Evolutionary conservation across 2,888 invertebrate species (phyloP).

Genomic region (Platycheirus rosarum): DNA sequence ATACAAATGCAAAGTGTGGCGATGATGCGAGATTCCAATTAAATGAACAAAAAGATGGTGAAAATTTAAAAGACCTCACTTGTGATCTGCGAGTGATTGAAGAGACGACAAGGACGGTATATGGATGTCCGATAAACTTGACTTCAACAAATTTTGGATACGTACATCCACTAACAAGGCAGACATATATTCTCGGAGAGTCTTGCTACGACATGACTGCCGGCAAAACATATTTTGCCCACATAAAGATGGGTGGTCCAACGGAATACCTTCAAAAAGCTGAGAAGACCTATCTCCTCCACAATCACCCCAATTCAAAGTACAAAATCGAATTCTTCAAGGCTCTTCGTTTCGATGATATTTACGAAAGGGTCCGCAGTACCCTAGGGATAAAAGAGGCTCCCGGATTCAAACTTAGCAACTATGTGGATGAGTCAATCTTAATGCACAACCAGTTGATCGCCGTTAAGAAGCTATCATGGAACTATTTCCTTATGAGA

Average conservation of each 20-base stretch:
- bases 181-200: constrained; percentile 76
- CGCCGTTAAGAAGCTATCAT: constrained; percentile 76
- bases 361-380: constrained; percentile 75
- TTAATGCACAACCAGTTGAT: constrained; percentile 76
- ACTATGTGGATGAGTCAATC: constrained; percentile 75
- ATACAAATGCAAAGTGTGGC: constrained; percentile 66
- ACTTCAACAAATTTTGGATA: constrained; percentile 76
- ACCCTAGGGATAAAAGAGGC: constrained; percentile 65
- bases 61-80: constrained; percentile 67
- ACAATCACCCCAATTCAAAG: constrained; percentile 75
- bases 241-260: constrained; percentile 75
- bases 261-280: constrained; percentile 67
- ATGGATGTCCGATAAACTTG: constrained; percentile 75
- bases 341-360: constrained; percentile 76
- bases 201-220: constrained; percentile 76
- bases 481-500: constrained; percentile 77
- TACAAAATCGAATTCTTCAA: constrained; percentile 77
- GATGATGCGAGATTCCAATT: constrained; percentile 60
- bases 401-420: constrained; percentile 74
- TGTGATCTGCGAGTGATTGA: constrained; percentile 78
- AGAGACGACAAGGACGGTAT: constrained; percentile 75
- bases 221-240: constrained; percentile 77
- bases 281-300: constrained; percentile 74
- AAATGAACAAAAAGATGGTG: constrained; percentile 27
- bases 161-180: constrained; percentile 76